These are phyloP conservation scores for Alectoris magna DNA, from an alignment of 2,797 vertebrate species.

Conservation along the genomic window DNA sequence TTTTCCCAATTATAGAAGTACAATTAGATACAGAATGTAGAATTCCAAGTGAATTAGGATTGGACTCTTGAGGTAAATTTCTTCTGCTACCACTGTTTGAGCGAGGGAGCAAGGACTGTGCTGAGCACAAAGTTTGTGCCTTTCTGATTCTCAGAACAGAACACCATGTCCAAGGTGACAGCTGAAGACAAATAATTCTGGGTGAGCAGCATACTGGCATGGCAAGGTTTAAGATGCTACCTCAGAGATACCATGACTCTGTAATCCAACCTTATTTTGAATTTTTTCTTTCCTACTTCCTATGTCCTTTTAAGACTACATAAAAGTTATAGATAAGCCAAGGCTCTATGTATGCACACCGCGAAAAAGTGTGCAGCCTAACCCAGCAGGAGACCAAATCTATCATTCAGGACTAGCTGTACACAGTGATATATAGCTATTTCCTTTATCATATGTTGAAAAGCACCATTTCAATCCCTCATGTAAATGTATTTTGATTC, in stretches of 20 bases:
- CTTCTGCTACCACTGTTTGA: neutral
- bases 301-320: neutral
- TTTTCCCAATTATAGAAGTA: neutral
- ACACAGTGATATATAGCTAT: constrained; percentile 34
- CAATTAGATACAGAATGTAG: neutral
- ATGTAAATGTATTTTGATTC: constrained; percentile 65
- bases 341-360: neutral
- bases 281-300: neutral
- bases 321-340: neutral
- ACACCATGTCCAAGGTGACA: accelerated
- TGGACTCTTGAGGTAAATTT: accelerated
- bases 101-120: neutral
- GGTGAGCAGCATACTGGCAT: neutral
- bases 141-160: neutral
- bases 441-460: constrained; percentile 58
- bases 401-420: constrained; percentile 52
- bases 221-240: neutral
- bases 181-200: neutral
- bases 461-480: constrained; percentile 13
- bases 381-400: constrained; percentile 17
- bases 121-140: neutral
- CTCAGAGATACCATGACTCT: accelerated
- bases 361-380: neutral
- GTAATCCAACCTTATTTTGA: neutral
- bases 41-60: neutral